phyloP scores from a whole-genome alignment of 2,797 vertebrate species.

The Monodelphis domestica region DNA sequence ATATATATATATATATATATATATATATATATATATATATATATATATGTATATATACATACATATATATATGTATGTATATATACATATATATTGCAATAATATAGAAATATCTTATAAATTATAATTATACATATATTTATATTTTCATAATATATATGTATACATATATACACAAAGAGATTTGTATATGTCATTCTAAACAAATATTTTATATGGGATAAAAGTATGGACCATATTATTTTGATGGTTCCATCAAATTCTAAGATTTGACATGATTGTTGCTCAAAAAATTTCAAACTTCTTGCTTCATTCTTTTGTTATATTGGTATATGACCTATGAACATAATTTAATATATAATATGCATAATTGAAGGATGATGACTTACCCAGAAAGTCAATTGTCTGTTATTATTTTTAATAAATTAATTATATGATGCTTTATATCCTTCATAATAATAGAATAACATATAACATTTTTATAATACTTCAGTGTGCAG shows the following conservation, averaged over 20 bases:
- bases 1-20: too few species aligned
- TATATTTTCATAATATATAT: too few species aligned
- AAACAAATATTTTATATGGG: too few species aligned
- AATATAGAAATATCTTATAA: too few species aligned
- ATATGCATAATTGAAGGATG: not conserved
- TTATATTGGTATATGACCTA: not conserved
- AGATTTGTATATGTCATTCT: too few species aligned
- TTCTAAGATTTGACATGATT: not conserved
- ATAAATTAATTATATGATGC: not conserved
- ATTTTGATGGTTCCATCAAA: not conserved
- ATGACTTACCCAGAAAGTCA: not conserved
- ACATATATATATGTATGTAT: too few species aligned
- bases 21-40: not conserved
- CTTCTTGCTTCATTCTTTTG: not conserved
- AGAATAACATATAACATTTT: not conserved
- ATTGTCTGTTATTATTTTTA: not conserved
- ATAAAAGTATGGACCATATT: not conserved
- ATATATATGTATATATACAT: not conserved
- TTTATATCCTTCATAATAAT: not conserved
- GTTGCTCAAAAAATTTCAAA: not conserved
- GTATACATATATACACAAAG: too few species aligned
- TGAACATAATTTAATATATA: not conserved
- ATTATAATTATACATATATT: too few species aligned
- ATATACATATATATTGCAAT: too few species aligned
- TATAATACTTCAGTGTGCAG: not conserved